Conservation (phyloP, 2,888 invertebrate genomes). For the Phania funesta region DNA sequence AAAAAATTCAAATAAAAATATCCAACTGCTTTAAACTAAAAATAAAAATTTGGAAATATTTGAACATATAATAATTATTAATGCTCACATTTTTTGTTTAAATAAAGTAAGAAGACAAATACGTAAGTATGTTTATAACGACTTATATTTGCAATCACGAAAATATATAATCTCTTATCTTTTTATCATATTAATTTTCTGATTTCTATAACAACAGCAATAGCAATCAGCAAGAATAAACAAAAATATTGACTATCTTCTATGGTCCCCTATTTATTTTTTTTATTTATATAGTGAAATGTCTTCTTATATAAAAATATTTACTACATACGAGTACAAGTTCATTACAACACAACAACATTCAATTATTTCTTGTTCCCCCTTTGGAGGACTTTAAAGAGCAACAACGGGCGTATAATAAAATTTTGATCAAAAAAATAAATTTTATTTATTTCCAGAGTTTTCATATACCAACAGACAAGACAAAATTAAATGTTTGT, state of each 20-base stretch:
- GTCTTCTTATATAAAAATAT: neutral
- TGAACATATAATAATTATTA: too few relatives aligned
- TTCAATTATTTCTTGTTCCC: constrained; percentile 30
- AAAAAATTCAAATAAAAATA: too few relatives aligned
- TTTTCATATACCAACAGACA: constrained; percentile 6
- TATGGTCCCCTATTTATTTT: neutral
- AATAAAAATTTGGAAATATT: too few relatives aligned
- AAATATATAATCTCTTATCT: neutral
- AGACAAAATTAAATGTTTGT: constrained; percentile 18
- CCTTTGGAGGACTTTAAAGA: neutral
- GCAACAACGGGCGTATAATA: constrained; percentile 9
- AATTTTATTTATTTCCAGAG: constrained; percentile 31
- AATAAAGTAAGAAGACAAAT: too few relatives aligned
- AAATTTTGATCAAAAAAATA: constrained; percentile 33
- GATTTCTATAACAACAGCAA: constrained; percentile 4
- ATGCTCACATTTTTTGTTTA: too few relatives aligned
- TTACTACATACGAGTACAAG: neutral
- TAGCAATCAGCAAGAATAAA: neutral
- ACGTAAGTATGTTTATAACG: too few relatives aligned
- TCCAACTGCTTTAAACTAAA: too few relatives aligned
- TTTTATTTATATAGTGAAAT: neutral
- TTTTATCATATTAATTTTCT: neutral
- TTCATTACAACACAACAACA: constrained; percentile 2
- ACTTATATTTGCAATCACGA: neutral
- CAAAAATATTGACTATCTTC: neutral